Evolutionary conservation across 92 coral and sea anemone genomes (phyloP).

Genomic region (Epizoanthus scotinus): DNA sequence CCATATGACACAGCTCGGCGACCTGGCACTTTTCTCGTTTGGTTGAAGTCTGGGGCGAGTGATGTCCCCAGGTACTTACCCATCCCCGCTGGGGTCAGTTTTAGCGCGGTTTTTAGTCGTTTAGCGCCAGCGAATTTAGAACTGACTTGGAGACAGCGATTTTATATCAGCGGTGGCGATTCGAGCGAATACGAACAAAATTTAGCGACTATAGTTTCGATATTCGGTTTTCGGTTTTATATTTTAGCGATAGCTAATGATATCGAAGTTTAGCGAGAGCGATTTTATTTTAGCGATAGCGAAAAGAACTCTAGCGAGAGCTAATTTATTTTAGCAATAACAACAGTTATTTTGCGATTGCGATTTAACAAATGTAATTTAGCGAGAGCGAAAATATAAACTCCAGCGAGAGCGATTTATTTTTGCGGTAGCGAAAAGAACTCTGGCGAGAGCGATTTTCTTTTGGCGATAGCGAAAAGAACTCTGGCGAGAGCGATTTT

Average conservation of each 20-base stretch:
- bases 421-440: neutral
- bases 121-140: neutral
- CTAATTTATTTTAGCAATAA: no score
- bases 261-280: neutral
- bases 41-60: conserved; percentile 3
- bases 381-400: no score
- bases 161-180: neutral
- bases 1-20: neutral
- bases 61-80: neutral
- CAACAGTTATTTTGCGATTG: neutral
- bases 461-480: no score
- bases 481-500: no score
- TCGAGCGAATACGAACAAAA: no score
- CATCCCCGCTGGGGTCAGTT: neutral
- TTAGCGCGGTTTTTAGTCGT: neutral
- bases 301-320: neutral
- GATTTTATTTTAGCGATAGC: neutral
- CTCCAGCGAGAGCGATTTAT: no score
- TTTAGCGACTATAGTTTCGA: no score
- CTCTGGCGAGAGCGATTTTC: neutral
- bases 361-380: neutral
- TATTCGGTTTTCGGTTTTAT: no score
- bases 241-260: neutral
- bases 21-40: no score
- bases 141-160: no score